phyloP scores from a whole-genome alignment of 2,113 vertebrate species.

The Alethe castanea region DNA sequence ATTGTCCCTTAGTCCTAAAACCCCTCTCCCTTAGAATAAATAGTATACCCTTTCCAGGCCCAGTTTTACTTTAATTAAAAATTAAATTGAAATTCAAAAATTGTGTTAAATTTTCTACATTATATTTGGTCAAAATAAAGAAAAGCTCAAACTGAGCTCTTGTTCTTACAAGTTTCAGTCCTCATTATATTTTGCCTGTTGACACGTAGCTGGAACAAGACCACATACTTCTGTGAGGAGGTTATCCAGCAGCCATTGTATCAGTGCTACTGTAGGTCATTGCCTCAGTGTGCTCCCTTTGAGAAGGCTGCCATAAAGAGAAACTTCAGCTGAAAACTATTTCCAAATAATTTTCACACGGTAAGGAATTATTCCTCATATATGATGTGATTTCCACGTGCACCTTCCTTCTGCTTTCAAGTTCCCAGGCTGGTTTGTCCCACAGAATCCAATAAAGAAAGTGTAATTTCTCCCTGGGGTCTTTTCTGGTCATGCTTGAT shows the following conservation, averaged over 20 bases:
- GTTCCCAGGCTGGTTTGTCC: conserved; percentile 46
- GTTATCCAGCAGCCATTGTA: neutral
- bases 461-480: conserved; percentile 52
- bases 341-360: conserved; percentile 50
- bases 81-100: neutral
- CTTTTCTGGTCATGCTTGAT: conserved; percentile 65
- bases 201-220: neutral
- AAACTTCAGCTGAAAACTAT: conserved; percentile 20
- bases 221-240: neutral
- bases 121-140: neutral
- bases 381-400: conserved; percentile 50
- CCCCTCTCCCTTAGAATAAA: neutral
- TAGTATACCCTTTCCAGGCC: neutral
- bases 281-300: neutral
- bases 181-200: neutral
- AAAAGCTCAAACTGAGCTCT: neutral
- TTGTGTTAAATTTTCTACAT: neutral
- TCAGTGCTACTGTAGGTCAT: conserved; percentile 27
- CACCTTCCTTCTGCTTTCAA: conserved; percentile 8
- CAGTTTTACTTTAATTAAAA: neutral
- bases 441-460: conserved; percentile 49
- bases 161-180: neutral
- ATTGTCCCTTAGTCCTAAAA: neutral
- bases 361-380: conserved; percentile 20
- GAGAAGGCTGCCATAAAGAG: neutral